A percentile compares a stretch with the other conserved stretches of the same genome.
Conservation (phyloP, 1,140 invertebrate genomes). For the Penaeus vannamei region DNA sequence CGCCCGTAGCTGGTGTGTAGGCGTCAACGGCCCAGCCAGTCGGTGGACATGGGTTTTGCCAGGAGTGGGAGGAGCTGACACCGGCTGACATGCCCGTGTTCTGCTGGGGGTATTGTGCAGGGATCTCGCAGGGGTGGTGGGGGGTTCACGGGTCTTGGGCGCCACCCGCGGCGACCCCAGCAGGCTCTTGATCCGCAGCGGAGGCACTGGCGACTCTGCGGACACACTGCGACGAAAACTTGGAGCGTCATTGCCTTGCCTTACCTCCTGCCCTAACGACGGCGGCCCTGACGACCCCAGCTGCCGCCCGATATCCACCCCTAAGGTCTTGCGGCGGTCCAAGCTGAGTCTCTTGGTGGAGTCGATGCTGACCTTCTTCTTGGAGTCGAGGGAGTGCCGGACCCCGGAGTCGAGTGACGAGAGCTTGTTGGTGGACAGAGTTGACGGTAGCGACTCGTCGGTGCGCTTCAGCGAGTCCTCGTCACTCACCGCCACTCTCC, state of each 20-base stretch:
- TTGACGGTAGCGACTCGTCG: slow-evolving; percentile 67
- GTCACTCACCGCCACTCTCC: slow-evolving; percentile 65
- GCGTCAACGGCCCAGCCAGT: slow-evolving; percentile 55
- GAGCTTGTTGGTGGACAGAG: slow-evolving; percentile 67
- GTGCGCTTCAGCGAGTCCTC: slow-evolving; percentile 61
- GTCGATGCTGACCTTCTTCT: slow-evolving; percentile 66
- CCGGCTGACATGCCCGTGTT: slow-evolving; percentile 62
- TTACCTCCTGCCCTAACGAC: slow-evolving; percentile 34
- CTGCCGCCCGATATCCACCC: slow-evolving; percentile 51
- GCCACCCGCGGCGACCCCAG: slow-evolving; percentile 65
- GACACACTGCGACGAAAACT: slow-evolving; percentile 66
- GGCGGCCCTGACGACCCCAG: slow-evolving; percentile 35
- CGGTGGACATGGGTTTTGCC: slow-evolving; percentile 64
- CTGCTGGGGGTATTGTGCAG: slow-evolving; percentile 66
- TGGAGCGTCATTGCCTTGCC: slow-evolving; percentile 53
- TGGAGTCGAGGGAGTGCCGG: slow-evolving; percentile 66
- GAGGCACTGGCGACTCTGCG: slow-evolving; percentile 63
- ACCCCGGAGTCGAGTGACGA: slow-evolving; percentile 67
- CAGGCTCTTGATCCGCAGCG: slow-evolving; percentile 61
- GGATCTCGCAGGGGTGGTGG: slow-evolving; percentile 57
- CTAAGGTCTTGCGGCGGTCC: slow-evolving; percentile 54
- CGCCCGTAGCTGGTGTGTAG: slow-evolving; percentile 63
- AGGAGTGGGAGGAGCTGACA: slow-evolving; percentile 67
- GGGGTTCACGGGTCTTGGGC: slow-evolving; percentile 63
- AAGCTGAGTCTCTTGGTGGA: slow-evolving; percentile 65